These are phyloP conservation scores for Fopius arisanus DNA, from an alignment of 1,140 invertebrate genomes.

Conservation along the genomic window DNA sequence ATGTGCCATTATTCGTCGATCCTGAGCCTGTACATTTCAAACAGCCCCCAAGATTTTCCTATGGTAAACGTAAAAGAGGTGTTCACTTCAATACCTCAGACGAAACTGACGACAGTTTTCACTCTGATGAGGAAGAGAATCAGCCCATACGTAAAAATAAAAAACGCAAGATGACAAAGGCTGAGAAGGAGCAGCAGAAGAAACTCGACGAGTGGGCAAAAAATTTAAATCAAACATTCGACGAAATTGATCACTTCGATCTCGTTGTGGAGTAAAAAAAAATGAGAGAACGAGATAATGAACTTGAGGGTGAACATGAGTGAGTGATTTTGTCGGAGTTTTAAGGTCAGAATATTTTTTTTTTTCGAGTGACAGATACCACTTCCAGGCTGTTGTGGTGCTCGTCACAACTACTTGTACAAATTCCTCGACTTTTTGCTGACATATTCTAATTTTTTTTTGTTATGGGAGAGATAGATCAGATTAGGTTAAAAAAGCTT, in stretches of 20 bases:
- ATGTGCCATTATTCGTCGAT: constrained; percentile 47
- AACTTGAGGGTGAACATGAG: background rate
- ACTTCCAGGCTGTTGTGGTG: background rate
- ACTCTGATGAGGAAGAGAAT: constrained; percentile 26
- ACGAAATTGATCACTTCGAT: constrained; percentile 51
- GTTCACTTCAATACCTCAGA: constrained; percentile 27
- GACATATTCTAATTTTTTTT: background rate
- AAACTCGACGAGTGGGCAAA: constrained; percentile 48
- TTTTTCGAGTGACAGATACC: background rate
- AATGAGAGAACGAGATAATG: too few species aligned
- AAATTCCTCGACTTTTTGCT: background rate
- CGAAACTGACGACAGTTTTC: constrained; percentile 24
- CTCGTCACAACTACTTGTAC: background rate
- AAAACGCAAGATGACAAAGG: constrained; percentile 40
- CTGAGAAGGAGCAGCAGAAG: constrained; percentile 39
- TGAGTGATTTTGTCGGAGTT: background rate
- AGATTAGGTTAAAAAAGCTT: background rate
- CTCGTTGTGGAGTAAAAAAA: constrained; percentile 39
- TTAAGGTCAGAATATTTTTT: background rate
- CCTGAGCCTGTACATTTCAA: constrained; percentile 49
- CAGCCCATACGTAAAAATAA: background rate
- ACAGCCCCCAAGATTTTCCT: constrained; percentile 50
- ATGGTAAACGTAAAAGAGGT: constrained; percentile 48
- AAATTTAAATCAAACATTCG: constrained; percentile 49
- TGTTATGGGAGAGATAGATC: background rate